Evolutionary conservation across 2,113 vertebrate genomes (phyloP), one percentile per base, ranked within the genome.

Genomic region (Halichoeres trimaculatus): DNA sequence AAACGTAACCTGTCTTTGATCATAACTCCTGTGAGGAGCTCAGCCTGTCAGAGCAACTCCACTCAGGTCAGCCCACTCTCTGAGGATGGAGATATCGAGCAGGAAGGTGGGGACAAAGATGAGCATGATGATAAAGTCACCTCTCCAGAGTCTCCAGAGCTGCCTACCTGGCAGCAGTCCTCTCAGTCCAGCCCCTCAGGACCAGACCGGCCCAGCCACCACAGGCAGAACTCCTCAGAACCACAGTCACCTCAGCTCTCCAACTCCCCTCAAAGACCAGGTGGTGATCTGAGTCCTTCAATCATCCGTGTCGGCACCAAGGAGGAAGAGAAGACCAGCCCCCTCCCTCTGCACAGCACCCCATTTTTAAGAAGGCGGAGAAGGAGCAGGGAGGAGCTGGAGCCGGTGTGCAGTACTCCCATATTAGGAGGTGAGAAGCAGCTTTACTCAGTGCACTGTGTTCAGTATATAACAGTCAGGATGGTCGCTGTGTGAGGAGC

Each of bases 81-180:
- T 78, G 51, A 89, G 71, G 81, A 88, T 61, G 80, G 47, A 11
- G 20, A 17, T 23, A 26, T 34, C 10, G 77, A 94, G 17, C 79
- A 88, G 66, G 91, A 93, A 38, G 83, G 91, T 17, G 83, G 90
- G 50, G 90, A 85, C 14, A 90, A 85, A 13, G 84, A 93, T 55
- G 90, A 76, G 67, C 92, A 90, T 0, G 8, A 90, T 69, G 77
- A 54, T 2, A 90, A 22, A 87, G 92, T 80, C 38, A 89, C 87
- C 66, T 95, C 94, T 67, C 95, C 95, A 64, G 94, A 94, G 74
- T 96, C 95, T 60, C 94, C 93, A 38, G 85, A 92, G 24, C 85
- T 97, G 83, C 93, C 95, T 16, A 91, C 96, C 26, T 98, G 96
- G 97, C 97, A 98, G 82, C 86, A 94, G 38, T 83, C 89, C 53